Base-by-base conservation (phyloP, 2,113 vertebrate genomes). In the Ancistrus triradiatus region DNA sequence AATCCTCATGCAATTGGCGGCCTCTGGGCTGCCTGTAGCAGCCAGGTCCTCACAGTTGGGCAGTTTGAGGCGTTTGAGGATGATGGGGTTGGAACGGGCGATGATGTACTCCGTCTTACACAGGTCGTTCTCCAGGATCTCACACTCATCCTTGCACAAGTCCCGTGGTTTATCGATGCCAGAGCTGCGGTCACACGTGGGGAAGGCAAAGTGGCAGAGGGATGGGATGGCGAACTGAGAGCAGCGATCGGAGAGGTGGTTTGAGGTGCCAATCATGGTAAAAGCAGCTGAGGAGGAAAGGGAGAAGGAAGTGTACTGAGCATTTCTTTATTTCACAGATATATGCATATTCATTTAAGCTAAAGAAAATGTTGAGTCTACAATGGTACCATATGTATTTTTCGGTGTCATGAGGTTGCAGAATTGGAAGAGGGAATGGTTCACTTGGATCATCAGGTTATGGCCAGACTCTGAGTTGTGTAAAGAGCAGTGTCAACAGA, bases 231-330 rank as follows among this genome's bases (percentile, higher is more conserved):
- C 96, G 0, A 97, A 99, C 90, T 95, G 92, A 1, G 96, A 99
- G 70, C 96, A 99, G 22, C 95, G 94, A 10, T 99, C 96, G 0
- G 96, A 98, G 56, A 99, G 75, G 31, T 99, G 96, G 76, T 94
- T 99, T 77, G 95, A 97, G 0, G 96, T 98, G 74, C 96, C 96
- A 11, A 99, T 99, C 95, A 99, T 99, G 71, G 95, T 99, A 90
- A 99, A 98, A 60, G 96, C 96, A 3, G 95, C 96, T 99, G 87
- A 1, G 77, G 78, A 59, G 61, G 13, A 70, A 69, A 63, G 52
- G 10, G 3, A 21, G 14, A 48, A 2, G 8, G 14, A 58, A 10
- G 7, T 25, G 17, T 5, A 19, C 1, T n/a, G 31, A 66, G 6
- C 11, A 49, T 11, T 15, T 35, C 14, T 35, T n/a, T n/a, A n/a